Conservation (phyloP, 2,888 invertebrate species). For the Trichogramma evanescens region DNA sequence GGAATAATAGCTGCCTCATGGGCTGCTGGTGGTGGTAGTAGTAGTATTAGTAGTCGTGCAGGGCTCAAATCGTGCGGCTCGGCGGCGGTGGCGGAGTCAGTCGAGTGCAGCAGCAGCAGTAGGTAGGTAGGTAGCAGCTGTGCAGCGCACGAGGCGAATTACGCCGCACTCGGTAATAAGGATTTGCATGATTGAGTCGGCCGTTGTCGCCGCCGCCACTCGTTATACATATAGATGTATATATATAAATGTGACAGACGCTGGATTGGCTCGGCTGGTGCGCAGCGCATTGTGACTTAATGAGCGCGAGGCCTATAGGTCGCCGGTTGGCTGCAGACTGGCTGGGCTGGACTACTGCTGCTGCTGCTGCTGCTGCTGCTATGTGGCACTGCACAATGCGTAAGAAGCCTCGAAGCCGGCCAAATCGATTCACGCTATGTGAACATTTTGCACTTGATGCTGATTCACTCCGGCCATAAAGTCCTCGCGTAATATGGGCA, state of each 20-base stretch:
- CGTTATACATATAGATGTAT: too few relatives aligned
- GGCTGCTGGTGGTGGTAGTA: too few relatives aligned
- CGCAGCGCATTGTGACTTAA: not conserved
- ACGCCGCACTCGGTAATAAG: not conserved
- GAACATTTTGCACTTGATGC: slow-evolving; percentile 35
- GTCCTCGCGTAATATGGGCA: slow-evolving; percentile 62
- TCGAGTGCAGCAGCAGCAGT: too few relatives aligned
- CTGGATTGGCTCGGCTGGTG: too few relatives aligned
- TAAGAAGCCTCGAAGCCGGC: not conserved
- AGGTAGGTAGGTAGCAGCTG: too few relatives aligned
- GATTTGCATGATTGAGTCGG: slow-evolving; percentile 5
- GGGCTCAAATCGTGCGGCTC: too few relatives aligned
- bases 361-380: not conserved
- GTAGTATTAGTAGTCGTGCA: too few relatives aligned
- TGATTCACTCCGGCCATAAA: slow-evolving; percentile 58
- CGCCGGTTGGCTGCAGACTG: not conserved
- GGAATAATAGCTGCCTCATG: too few relatives aligned
- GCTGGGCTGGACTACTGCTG: not conserved
- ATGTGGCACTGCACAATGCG: too few relatives aligned
- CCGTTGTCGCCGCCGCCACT: not conserved
- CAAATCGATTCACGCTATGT: slow-evolving; percentile 32
- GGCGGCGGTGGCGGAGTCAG: too few relatives aligned
- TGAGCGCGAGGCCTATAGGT: not conserved
- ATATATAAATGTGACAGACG: too few relatives aligned
- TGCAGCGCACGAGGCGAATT: too few relatives aligned